phyloP scores from a whole-genome alignment of 2,888 invertebrate genomes.

The Hirtodrosophila histrioides region DNA sequence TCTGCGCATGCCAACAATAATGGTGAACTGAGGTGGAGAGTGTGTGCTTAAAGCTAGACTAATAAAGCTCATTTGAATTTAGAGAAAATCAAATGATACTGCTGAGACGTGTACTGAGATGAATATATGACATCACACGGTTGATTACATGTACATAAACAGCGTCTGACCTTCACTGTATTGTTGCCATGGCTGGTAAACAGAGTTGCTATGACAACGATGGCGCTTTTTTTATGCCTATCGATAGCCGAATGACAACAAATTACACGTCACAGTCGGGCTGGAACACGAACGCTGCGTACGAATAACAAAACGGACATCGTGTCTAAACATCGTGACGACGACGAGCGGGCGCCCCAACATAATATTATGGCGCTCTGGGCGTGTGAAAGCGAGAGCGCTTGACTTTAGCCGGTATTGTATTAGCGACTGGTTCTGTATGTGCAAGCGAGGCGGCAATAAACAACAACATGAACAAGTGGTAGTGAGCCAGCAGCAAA shows the following conservation, averaged over 20 bases:
- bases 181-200: background rate
- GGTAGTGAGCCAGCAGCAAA: constrained; percentile 50
- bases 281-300: constrained; percentile 49
- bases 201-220: constrained; percentile 30
- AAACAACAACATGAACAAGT: constrained; percentile 67
- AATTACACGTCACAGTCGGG: constrained; percentile 63
- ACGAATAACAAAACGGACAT: constrained; percentile 46
- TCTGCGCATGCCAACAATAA: constrained; percentile 22
- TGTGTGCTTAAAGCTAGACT: too few relatives aligned
- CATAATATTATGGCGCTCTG: constrained; percentile 53
- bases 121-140: constrained; percentile 10
- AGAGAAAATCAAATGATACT: too few relatives aligned
- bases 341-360: constrained; percentile 48
- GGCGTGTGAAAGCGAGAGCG: constrained; percentile 54
- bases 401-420: constrained; percentile 53
- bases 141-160: too few relatives aligned
- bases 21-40: too few relatives aligned
- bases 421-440: constrained; percentile 8
- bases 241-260: constrained; percentile 47
- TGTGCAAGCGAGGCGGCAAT: constrained; percentile 53
- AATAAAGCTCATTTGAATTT: too few relatives aligned
- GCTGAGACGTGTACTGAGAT: too few relatives aligned
- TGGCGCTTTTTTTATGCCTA: constrained; percentile 10
- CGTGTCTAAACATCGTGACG: constrained; percentile 47
- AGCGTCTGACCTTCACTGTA: constrained; percentile 6